Conservation (phyloP, 2,113 vertebrate species). For the Rhinichthys klamathensis region DNA sequence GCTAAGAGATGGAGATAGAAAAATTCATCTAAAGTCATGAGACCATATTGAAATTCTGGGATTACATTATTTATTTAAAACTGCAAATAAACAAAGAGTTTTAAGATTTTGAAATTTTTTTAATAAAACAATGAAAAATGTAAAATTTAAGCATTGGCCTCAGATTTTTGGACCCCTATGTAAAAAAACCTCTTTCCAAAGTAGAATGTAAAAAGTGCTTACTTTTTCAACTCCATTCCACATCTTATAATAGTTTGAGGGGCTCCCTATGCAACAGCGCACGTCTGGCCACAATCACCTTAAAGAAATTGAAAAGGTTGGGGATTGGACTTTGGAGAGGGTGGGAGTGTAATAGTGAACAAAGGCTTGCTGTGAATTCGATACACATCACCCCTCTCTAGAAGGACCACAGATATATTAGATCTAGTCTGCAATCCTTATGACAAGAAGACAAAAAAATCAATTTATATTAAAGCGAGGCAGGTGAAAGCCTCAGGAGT, state of each 20-base stretch:
- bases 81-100: background rate
- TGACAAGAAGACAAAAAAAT: slow-evolving; percentile 58
- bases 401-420: slow-evolving; percentile 63
- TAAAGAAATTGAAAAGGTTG: slow-evolving; percentile 50
- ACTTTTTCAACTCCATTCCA: slow-evolving; percentile 5
- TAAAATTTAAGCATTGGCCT: background rate
- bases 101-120: background rate
- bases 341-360: slow-evolving; percentile 60
- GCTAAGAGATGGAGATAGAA: slow-evolving; percentile 7
- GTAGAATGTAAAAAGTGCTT: slow-evolving; percentile 16
- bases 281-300: slow-evolving; percentile 40
- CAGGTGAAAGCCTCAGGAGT: slow-evolving; percentile 58
- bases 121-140: background rate
- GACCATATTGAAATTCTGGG: background rate
- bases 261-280: slow-evolving; percentile 28
- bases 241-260: slow-evolving; percentile 17
- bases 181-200: background rate
- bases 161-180: background rate
- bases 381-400: slow-evolving; percentile 58
- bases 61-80: background rate
- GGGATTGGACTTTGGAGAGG: slow-evolving; percentile 61
- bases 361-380: slow-evolving; percentile 59
- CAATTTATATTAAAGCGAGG: slow-evolving; percentile 65
- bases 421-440: slow-evolving; percentile 60
- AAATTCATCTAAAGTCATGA: slow-evolving; percentile 13